These are phyloP conservation scores for Lucilia cuprina DNA, from an alignment of 1,140 invertebrate genomes.

Conservation along the genomic window DNA sequence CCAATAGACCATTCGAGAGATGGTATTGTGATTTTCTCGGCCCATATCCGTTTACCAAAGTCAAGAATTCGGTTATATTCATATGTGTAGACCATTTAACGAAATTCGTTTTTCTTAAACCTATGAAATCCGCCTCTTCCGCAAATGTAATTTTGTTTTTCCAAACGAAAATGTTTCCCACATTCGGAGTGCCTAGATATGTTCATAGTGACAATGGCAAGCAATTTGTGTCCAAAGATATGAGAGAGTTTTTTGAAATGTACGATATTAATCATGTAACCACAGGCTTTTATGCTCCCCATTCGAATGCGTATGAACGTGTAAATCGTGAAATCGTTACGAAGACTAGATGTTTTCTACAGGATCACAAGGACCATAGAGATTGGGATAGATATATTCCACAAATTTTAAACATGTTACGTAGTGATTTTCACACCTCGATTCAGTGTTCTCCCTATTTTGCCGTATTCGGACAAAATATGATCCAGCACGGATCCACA, in stretches of 20 bases:
- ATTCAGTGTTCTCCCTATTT: background rate
- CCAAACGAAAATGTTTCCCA: no score
- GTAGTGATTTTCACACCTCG: no score
- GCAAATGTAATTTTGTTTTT: no score
- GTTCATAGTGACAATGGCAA: no score
- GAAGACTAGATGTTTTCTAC: background rate
- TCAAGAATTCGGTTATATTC: background rate
- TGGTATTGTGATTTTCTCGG: background rate
- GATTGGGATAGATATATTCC: background rate
- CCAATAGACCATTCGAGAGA: background rate
- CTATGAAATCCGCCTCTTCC: no score
- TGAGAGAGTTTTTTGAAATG: no score
- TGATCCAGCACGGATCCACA: no score
- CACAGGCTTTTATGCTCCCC: background rate
- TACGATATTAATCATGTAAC: no score
- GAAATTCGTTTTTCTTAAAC: no score
- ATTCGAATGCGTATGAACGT: background rate
- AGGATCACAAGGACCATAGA: background rate
- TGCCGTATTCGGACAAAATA: background rate
- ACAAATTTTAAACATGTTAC: background rate
- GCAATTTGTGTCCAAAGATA: no score
- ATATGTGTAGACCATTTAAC: background rate
- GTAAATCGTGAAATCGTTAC: slow-evolving; percentile 1
- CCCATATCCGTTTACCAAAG: background rate
- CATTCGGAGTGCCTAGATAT: no score